phyloP scores from a whole-genome alignment of 2,797 vertebrate genomes.

The Leptoclinus maculatus region DNA sequence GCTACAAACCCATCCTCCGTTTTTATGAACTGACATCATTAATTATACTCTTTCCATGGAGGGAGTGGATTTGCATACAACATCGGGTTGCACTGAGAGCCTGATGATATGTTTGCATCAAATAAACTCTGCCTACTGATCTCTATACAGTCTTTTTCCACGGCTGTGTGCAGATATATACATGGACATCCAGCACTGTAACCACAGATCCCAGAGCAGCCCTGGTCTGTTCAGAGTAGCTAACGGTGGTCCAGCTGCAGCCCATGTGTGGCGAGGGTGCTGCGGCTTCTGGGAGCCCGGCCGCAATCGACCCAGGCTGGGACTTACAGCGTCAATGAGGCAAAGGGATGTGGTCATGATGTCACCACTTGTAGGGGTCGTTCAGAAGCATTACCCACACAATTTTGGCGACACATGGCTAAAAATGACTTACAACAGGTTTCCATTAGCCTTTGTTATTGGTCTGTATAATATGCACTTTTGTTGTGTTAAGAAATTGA shows the following conservation, averaged over 20 bases:
- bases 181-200: constrained; percentile 67
- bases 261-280: constrained; percentile 83
- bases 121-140: constrained; percentile 89
- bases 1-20: constrained; percentile 73
- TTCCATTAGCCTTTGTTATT: constrained; percentile 78
- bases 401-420: constrained; percentile 76
- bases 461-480: constrained; percentile 62
- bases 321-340: constrained; percentile 74
- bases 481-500: constrained; percentile 70
- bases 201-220: constrained; percentile 73
- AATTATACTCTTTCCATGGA: constrained; percentile 83
- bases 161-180: constrained; percentile 73
- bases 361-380: constrained; percentile 81
- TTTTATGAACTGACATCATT: constrained; percentile 83
- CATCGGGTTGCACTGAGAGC: constrained; percentile 83
- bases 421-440: constrained; percentile 80
- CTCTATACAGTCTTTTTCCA: constrained; percentile 81
- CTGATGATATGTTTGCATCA: constrained; percentile 93
- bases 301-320: constrained; percentile 77
- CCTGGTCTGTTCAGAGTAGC: constrained; percentile 73
- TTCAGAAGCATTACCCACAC: constrained; percentile 81
- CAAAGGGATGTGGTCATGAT: constrained; percentile 86
- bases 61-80: constrained; percentile 85
- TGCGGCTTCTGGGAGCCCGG: constrained; percentile 80
- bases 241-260: constrained; percentile 85